These are phyloP conservation scores for Melipona bicolor DNA, from an alignment of 2,888 invertebrate genomes.

Conservation along the genomic window DNA sequence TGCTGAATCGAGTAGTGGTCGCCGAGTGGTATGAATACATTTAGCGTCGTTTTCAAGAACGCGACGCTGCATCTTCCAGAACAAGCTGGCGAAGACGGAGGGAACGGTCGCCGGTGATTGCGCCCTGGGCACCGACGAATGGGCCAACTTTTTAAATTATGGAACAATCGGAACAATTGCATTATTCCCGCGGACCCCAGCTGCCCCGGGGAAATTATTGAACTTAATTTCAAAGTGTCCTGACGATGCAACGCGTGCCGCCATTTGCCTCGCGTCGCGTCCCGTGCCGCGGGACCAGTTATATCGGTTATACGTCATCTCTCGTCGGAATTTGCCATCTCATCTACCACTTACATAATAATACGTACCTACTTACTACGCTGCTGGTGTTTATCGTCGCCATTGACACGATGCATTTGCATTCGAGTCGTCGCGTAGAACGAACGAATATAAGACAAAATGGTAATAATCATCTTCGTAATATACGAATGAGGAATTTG, in stretches of 20 bases:
- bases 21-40: neutral
- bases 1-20: too few relatives aligned
- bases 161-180: slow-evolving; percentile 75
- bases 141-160: slow-evolving; percentile 80
- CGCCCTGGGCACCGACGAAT: slow-evolving; percentile 75
- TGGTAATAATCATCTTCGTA: too few relatives aligned
- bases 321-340: slow-evolving; percentile 2
- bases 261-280: slow-evolving; percentile 6
- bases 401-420: too few relatives aligned
- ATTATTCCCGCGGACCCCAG: slow-evolving; percentile 69
- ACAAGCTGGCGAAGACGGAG: slow-evolving; percentile 1
- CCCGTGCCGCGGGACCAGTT: slow-evolving; percentile 11
- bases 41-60: slow-evolving; percentile 31
- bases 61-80: neutral
- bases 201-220: slow-evolving; percentile 75
- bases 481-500: too few relatives aligned
- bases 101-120: slow-evolving; percentile 72
- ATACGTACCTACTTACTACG: too few relatives aligned
- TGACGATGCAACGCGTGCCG: slow-evolving; percentile 46
- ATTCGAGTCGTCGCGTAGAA: too few relatives aligned
- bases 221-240: slow-evolving; percentile 75
- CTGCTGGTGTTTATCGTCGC: too few relatives aligned
- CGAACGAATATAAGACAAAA: too few relatives aligned
- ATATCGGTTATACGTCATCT: slow-evolving; percentile 17
- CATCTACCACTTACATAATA: too few relatives aligned